Evolutionary conservation across 2,113 vertebrate genomes (phyloP).

Genomic region (Syrmaticus mikado): DNA sequence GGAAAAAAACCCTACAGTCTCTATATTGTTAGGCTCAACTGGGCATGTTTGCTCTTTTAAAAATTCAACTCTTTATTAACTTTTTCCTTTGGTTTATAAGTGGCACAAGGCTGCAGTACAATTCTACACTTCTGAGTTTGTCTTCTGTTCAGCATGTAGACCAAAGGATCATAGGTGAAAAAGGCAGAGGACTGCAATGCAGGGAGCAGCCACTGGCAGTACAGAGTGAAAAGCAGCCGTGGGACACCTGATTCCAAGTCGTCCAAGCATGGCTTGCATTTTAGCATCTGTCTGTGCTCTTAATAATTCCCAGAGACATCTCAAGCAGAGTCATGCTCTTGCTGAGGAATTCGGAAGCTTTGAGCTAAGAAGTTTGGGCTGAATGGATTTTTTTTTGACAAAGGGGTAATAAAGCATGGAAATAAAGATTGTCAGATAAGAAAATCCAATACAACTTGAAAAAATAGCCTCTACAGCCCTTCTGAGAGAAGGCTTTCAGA

Average conservation of each 20-base stretch:
- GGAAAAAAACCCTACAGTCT: neutral
- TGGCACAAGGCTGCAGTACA: neutral
- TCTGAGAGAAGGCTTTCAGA: neutral
- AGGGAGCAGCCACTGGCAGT: neutral
- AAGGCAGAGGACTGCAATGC: fast-evolving
- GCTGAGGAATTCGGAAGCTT: neutral
- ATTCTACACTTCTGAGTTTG: neutral
- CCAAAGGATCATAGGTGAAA: neutral
- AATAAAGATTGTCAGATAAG: neutral
- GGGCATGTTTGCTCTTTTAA: neutral
- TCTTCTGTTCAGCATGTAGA: neutral
- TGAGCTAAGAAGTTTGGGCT: neutral
- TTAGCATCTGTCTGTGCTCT: neutral
- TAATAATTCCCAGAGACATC: neutral
- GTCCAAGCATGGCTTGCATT: neutral
- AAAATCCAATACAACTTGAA: neutral
- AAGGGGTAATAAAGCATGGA: neutral
- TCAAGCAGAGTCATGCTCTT: neutral
- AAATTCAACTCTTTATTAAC: neutral
- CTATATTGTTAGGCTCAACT: neutral
- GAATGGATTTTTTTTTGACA: neutral
- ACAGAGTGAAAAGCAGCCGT: neutral
- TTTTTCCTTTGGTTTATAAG: neutral
- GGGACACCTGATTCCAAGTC: neutral
- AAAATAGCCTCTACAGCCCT: neutral